These are phyloP conservation scores for Stictonetta naevosa DNA, from an alignment of 2,113 vertebrate species.

Conservation along the genomic window DNA sequence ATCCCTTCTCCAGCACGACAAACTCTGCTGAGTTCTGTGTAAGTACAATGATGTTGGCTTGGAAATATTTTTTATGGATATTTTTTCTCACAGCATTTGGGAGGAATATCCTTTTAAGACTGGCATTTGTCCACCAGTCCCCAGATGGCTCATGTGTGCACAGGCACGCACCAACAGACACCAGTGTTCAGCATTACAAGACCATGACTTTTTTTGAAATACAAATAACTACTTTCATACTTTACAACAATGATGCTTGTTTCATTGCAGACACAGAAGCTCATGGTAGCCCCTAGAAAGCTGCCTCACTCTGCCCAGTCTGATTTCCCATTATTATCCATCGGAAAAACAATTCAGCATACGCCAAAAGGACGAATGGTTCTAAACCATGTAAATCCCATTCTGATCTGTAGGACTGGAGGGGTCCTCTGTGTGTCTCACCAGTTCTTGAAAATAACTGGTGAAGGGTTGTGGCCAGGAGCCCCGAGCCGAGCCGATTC, in stretches of 20 bases:
- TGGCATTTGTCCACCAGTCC: neutral
- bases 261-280: neutral
- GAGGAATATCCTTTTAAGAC: neutral
- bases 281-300: neutral
- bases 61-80: fast-evolving
- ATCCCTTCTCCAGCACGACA: fast-evolving
- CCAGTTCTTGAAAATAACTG: neutral
- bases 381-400: neutral
- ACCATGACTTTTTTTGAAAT: neutral
- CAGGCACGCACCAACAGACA: neutral
- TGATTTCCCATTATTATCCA: neutral
- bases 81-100: neutral
- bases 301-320: neutral
- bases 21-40: fast-evolving
- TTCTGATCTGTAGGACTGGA: neutral
- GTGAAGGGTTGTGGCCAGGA: neutral
- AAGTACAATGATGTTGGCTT: fast-evolving
- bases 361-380: fast-evolving
- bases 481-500: too few relatives aligned
- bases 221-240: neutral
- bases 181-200: neutral
- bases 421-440: neutral
- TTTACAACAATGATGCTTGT: neutral
- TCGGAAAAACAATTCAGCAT: neutral
- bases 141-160: neutral